Evolutionary conservation across 2,888 invertebrate species (phyloP).

Genomic region (Schizaphis graminum): DNA sequence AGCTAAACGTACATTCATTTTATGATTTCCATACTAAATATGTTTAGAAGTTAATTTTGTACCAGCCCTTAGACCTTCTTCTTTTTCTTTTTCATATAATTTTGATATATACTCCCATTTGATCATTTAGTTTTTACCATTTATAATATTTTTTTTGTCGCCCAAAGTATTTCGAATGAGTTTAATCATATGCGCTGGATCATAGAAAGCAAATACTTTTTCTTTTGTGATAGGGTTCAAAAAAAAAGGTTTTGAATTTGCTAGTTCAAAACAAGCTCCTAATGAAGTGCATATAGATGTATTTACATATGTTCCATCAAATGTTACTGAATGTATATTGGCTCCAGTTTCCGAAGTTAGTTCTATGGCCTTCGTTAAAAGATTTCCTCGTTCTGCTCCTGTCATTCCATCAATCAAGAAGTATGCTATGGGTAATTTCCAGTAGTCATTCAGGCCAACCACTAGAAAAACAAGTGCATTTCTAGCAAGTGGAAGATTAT

Average conservation of each 20-base stretch:
- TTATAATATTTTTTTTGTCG: constrained; percentile 5
- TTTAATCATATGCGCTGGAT: constrained; percentile 43
- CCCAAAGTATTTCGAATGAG: constrained; percentile 30
- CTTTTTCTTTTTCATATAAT: constrained; percentile 11
- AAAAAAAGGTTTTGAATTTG: neutral
- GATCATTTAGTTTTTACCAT: constrained; percentile 2
- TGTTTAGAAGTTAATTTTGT: constrained; percentile 12
- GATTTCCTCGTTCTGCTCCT: constrained; percentile 42
- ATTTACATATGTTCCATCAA: neutral
- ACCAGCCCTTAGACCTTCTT: neutral
- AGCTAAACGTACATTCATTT: neutral
- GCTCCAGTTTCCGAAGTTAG: constrained; percentile 12
- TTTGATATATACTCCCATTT: constrained; percentile 34
- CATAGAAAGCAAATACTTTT: constrained; percentile 22
- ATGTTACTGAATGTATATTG: too few relatives aligned
- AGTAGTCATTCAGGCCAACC: constrained; percentile 10
- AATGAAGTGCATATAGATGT: neutral
- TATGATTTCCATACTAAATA: constrained; percentile 71
- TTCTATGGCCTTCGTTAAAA: constrained; percentile 29
- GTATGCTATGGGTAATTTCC: constrained; percentile 66
- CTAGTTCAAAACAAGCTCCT: constrained; percentile 23
- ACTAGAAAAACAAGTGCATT: constrained; percentile 34
- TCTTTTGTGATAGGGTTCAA: neutral
- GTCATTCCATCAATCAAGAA: constrained; percentile 54
- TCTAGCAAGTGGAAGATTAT: constrained; percentile 10